Base-by-base conservation (phyloP, 2,888 invertebrate genomes). In the Autographa gamma region DNA sequence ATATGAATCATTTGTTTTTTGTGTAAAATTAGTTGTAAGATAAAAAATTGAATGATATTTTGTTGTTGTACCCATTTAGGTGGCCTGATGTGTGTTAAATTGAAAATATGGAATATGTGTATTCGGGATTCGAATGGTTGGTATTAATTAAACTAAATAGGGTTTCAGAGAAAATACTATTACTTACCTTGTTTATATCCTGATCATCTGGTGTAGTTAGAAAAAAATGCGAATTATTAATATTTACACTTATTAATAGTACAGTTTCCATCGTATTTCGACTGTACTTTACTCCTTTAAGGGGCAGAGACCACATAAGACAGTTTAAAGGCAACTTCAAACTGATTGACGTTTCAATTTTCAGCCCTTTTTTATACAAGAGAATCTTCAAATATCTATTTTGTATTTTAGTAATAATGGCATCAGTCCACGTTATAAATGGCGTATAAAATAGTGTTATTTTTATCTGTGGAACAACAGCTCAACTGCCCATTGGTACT, bases 41-140 rank as follows among this genome's bases (percentile, higher is more conserved):
- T 65, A 66, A 78, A 58, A 78, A 78, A 66, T 78, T 64, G 48
- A 63, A 60, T n/a, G 68, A 71, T 61, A 61, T 71, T 56, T 78
- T 61, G 60, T 81, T 79, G 73, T 81, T 78, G 69, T 79, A 69
- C 76, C 73, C 76, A 79, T 84, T 82, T 79, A 71, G 79, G 70
- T 79, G 82, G 80, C 68, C 82, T 82, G 82, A 72, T 76, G 80
- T 84, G 81, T 79, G 67, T 74, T 73, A 38, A 66, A 62, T 65
- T 73, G 67, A 81, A 81, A 68, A 78, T 72, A 73, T 81, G 78
- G 66, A 77, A 77, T 81, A 67, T 81, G 73, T 41, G 67, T 73
- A 73, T 72, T 72, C 63, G 43, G 43, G 19, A 66, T 38, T 54
- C 38, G 64, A 34, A 34, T 43, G 58, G 31, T 48, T n/a, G 38